These are phyloP conservation scores for Notodonta ziczac DNA, from an alignment of 2,888 invertebrate species.

Conservation along the genomic window DNA sequence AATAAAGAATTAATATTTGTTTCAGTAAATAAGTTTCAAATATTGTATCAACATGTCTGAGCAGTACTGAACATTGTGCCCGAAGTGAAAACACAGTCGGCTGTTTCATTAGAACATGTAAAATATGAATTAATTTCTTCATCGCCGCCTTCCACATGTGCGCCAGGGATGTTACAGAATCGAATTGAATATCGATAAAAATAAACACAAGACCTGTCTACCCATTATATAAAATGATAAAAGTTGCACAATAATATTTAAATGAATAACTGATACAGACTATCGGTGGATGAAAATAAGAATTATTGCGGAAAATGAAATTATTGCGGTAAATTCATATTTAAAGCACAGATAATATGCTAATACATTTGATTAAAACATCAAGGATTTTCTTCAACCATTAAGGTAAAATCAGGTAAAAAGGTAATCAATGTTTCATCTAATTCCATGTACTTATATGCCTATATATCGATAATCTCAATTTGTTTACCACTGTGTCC, in stretches of 20 bases:
- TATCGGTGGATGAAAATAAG: no score
- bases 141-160: constrained; percentile 52
- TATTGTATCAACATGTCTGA: constrained; percentile 18
- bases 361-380: no score
- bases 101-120: constrained; percentile 65
- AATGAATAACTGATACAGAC: no score
- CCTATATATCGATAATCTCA: constrained; percentile 37
- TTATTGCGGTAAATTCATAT: no score
- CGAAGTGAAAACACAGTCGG: constrained; percentile 34
- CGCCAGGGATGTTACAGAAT: constrained; percentile 41
- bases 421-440: no score
- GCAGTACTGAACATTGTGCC: constrained; percentile 10
- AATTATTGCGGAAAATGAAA: no score
- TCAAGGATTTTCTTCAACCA: no score
- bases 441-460: no score
- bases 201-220: neutral
- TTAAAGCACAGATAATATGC: no score
- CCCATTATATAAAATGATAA: neutral
- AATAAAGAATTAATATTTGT: neutral
- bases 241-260: no score
- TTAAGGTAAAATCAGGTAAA: no score
- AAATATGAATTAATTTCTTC: constrained; percentile 77
- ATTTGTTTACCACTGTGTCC: constrained; percentile 22
- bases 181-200: constrained; percentile 17
- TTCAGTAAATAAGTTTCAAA: constrained; percentile 2